Evolutionary conservation across 2,797 vertebrate genomes (phyloP).

Genomic region (Sphenodon punctatus): DNA sequence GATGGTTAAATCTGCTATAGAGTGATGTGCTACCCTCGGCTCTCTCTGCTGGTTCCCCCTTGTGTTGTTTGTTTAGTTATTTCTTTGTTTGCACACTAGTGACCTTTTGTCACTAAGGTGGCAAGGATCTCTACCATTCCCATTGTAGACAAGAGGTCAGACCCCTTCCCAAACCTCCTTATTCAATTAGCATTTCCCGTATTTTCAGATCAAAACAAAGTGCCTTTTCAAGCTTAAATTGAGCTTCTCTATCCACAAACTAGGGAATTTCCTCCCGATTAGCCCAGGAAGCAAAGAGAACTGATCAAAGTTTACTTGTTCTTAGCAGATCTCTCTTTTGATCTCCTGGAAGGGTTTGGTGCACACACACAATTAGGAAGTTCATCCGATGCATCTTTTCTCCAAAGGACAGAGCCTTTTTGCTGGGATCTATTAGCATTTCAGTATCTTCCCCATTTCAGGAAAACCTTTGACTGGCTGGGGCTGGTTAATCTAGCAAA

Average conservation of each 20-base stretch:
- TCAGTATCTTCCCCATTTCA: slow-evolving; percentile 61
- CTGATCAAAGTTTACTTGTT: slow-evolving; percentile 69
- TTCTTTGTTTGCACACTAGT: slow-evolving; percentile 45
- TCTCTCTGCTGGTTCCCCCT: slow-evolving; percentile 19
- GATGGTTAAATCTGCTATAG: too few species aligned
- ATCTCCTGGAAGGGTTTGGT: slow-evolving; percentile 56
- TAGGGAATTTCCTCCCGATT: slow-evolving; percentile 63
- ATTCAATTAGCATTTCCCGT: slow-evolving; percentile 61
- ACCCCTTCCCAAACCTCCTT: slow-evolving; percentile 44
- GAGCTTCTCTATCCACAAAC: slow-evolving; percentile 24
- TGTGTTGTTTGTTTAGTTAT: too few species aligned
- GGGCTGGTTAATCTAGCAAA: slow-evolving; percentile 33
- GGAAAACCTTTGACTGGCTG: slow-evolving; percentile 56
- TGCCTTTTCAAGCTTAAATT: slow-evolving; percentile 57
- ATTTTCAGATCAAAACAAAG: slow-evolving; percentile 50
- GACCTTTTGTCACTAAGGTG: slow-evolving; percentile 54
- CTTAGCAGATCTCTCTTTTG: slow-evolving; percentile 47
- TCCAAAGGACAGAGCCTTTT: slow-evolving; percentile 47
- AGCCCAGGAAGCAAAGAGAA: slow-evolving; percentile 46
- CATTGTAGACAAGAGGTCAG: slow-evolving; percentile 52
- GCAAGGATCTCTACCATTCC: slow-evolving; percentile 48
- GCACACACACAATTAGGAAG: slow-evolving; percentile 66
- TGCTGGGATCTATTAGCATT: slow-evolving; percentile 58
- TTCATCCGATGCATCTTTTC: slow-evolving; percentile 51
- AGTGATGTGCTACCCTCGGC: background rate